A percentile compares a stretch with the other conserved stretches of the same genome.
These are phyloP conservation scores for Ophion ellenae DNA, from an alignment of 2,888 invertebrate genomes.

Conservation along the genomic window DNA sequence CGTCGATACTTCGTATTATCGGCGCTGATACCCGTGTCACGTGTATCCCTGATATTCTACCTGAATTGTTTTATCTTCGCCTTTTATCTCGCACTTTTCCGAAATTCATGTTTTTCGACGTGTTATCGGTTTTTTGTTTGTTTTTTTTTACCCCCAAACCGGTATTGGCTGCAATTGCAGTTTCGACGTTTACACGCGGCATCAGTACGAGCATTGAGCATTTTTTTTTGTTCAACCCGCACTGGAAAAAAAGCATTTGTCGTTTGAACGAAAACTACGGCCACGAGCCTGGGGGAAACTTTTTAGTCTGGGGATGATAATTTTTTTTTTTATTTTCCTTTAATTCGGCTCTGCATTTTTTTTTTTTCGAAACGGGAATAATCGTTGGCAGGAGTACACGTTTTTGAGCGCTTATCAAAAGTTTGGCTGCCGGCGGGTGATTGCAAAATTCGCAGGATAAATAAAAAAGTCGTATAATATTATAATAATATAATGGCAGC, in stretches of 20 bases:
- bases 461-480: too few species aligned
- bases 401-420: too few species aligned
- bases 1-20: constrained; percentile 54
- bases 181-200: background rate
- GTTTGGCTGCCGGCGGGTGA: too few species aligned
- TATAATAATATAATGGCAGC: background rate
- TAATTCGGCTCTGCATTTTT: too few species aligned
- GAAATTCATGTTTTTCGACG: background rate
- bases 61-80: constrained; percentile 22
- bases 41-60: background rate
- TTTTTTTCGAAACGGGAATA: too few species aligned
- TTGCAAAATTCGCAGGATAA: too few species aligned
- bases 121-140: background rate
- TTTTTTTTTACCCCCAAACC: too few species aligned
- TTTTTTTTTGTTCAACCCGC: background rate
- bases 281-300: too few species aligned
- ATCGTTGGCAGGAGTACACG: too few species aligned
- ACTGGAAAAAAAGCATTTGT: background rate
- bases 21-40: constrained; percentile 1
- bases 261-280: background rate
- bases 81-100: background rate
- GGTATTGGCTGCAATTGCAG: too few species aligned
- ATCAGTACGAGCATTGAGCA: background rate
- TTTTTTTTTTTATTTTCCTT: too few species aligned
- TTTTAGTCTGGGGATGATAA: too few species aligned